Percentiles rank a stretch among this genome's conserved stretches.
These are phyloP conservation scores for Cyprinus carpio DNA, from an alignment of 2,113 vertebrate species.

Conservation along the genomic window DNA sequence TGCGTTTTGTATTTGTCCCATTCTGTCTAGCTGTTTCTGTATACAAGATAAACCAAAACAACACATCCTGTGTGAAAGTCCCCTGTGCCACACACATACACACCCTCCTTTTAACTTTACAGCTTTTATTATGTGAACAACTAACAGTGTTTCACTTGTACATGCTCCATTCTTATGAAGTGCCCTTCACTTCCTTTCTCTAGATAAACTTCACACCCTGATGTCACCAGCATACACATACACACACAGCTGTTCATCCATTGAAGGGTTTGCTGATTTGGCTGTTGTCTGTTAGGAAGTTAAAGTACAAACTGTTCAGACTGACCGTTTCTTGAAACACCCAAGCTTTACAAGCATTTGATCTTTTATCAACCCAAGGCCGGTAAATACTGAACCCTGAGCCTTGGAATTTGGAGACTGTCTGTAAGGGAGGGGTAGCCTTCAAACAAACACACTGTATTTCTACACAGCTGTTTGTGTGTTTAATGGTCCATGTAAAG, in stretches of 20 bases:
- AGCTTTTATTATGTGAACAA: not conserved
- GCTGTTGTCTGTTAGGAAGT: not conserved
- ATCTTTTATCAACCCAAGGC: conserved; percentile 37
- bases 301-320: conserved; percentile 30
- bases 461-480: conserved; percentile 45
- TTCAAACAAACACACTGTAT: not conserved
- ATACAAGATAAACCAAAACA: not conserved
- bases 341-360: conserved; percentile 7
- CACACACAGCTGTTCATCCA: conserved; percentile 17
- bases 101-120: conserved; percentile 19
- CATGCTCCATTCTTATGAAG: not conserved
- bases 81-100: not conserved
- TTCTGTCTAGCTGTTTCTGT: too few species aligned
- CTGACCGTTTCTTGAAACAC: conserved; percentile 20
- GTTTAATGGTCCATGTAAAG: conserved; percentile 63
- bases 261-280: not conserved
- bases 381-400: conserved; percentile 35
- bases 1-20: too few species aligned
- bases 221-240: not conserved
- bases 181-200: not conserved
- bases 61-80: not conserved
- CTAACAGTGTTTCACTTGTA: not conserved
- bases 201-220: not conserved
- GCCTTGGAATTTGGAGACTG: conserved; percentile 23
- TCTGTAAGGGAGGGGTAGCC: not conserved